Conservation (phyloP, 2,888 invertebrate species). For the Tenthredo amoena region DNA sequence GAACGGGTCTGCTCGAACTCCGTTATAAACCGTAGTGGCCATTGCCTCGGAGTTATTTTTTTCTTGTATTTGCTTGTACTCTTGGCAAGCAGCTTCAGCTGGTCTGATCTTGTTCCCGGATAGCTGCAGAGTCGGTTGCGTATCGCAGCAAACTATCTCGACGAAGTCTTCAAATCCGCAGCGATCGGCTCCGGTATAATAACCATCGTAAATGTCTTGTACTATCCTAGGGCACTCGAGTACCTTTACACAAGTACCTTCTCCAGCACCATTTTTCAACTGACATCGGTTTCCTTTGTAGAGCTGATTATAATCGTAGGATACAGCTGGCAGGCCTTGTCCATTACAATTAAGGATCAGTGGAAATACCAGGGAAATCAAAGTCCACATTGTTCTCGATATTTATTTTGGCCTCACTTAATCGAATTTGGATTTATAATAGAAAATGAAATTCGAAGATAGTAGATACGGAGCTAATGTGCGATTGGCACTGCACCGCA, state of each 20-base stretch:
- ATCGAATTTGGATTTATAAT: too few relatives aligned
- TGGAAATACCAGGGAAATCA: too few relatives aligned
- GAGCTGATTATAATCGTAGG: neutral
- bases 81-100: neutral
- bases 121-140: neutral
- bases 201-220: neutral
- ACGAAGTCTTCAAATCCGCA: conserved; percentile 77
- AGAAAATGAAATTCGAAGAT: too few relatives aligned
- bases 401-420: too few relatives aligned
- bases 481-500: too few relatives aligned
- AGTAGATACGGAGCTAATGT: too few relatives aligned
- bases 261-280: neutral
- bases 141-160: conserved; percentile 80
- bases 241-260: conserved; percentile 18
- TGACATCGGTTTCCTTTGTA: conserved; percentile 25
- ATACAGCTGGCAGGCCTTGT: neutral
- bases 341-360: neutral
- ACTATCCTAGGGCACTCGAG: neutral
- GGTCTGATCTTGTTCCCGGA: neutral
- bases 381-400: too few relatives aligned
- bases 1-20: neutral
- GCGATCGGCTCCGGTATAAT: conserved; percentile 62
- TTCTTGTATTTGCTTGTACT: neutral
- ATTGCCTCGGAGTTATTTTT: neutral
- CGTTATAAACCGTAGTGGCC: neutral